These are phyloP conservation scores for Rissa tridactyla DNA, from an alignment of 2,113 vertebrate genomes.

Conservation along the genomic window DNA sequence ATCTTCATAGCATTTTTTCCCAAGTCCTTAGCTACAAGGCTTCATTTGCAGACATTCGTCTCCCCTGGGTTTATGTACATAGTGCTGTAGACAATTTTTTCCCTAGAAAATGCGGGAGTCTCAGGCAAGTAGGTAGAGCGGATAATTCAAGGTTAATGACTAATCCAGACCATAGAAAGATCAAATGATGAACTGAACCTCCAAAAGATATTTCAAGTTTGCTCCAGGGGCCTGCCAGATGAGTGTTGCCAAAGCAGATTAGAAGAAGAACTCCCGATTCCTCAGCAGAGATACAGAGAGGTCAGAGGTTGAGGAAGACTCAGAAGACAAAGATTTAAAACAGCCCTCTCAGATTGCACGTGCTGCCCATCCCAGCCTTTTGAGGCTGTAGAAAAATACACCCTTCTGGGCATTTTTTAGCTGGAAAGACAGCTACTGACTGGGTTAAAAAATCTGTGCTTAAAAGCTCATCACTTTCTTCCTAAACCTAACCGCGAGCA, in stretches of 20 bases:
- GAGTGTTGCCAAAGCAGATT: conserved; percentile 56
- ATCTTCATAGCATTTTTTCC: not conserved
- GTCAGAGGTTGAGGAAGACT: conserved; percentile 53
- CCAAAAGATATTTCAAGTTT: conserved; percentile 35
- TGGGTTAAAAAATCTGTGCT: not conserved
- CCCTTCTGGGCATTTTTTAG: conserved; percentile 36
- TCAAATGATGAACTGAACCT: conserved; percentile 46
- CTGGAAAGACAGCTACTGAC: not conserved
- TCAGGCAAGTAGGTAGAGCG: conserved; percentile 10
- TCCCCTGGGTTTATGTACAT: not conserved
- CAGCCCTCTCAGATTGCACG: conserved; percentile 24
- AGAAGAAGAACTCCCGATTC: conserved; percentile 33
- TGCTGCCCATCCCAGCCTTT: conserved; percentile 17
- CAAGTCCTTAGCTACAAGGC: not conserved
- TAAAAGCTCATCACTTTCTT: conserved; percentile 11
- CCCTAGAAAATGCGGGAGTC: conserved; percentile 13
- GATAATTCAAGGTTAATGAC: conserved; percentile 49
- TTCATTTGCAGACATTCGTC: not conserved
- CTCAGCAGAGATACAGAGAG: conserved; percentile 44
- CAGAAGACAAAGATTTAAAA: conserved; percentile 45
- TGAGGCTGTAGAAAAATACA: conserved; percentile 11
- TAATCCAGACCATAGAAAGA: conserved; percentile 48
- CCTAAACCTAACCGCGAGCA: not conserved
- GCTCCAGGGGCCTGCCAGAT: conserved; percentile 40
- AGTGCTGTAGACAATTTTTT: not conserved